phyloP scores from a whole-genome alignment of 2,113 vertebrate genomes.

The Oreochromis spilurus region DNA sequence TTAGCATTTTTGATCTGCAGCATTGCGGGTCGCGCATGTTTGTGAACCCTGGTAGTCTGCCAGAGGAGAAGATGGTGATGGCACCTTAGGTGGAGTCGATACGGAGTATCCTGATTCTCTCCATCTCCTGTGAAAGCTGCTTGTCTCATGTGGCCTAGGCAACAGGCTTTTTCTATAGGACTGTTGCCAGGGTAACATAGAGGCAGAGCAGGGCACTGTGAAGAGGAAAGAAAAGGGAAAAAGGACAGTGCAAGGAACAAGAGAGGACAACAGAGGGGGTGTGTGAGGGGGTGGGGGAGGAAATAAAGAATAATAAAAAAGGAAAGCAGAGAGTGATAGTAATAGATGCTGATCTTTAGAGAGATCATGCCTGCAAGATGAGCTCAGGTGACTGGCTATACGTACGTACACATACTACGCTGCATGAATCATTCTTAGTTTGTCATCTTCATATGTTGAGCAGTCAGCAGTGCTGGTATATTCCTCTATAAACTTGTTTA shows the following conservation, averaged over 20 bases:
- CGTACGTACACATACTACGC: background rate
- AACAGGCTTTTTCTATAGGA: constrained; percentile 62
- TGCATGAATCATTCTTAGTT: background rate
- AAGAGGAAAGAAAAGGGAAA: background rate
- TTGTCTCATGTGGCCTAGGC: constrained; percentile 54
- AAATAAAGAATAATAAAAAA: background rate
- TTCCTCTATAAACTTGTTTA: background rate
- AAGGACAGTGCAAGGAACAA: constrained; percentile 1
- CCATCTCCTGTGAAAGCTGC: constrained; percentile 18
- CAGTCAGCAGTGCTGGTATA: background rate
- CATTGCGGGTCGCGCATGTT: background rate
- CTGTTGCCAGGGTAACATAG: constrained; percentile 59
- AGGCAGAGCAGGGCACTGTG: constrained; percentile 34
- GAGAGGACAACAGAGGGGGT: background rate
- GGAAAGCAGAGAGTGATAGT: background rate
- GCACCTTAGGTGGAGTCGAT: background rate
- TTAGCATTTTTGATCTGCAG: background rate
- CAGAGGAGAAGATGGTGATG: background rate
- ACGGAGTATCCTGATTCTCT: background rate
- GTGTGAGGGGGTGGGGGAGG: background rate
- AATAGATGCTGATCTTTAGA: background rate
- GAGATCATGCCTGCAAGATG: background rate
- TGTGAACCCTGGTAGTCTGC: background rate
- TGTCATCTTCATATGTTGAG: background rate
- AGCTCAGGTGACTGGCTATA: background rate